phyloP scores from a whole-genome alignment of 2,113 vertebrate species.

The Emydura subglobosa region DNA sequence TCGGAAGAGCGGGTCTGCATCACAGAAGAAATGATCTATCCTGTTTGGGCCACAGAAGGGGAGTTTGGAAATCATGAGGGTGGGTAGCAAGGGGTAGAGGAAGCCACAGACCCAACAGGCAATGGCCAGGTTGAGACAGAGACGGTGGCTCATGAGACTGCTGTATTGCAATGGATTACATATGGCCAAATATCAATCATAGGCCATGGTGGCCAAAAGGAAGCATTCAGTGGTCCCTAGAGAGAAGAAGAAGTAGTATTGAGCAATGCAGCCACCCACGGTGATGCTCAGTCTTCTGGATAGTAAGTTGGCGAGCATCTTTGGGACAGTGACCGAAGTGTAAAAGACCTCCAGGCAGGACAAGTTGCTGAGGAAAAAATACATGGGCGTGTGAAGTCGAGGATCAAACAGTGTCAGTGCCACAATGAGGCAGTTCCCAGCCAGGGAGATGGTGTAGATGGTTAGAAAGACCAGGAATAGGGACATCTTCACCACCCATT shows the following conservation, averaged over 20 bases:
- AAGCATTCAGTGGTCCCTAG: constrained; percentile 41
- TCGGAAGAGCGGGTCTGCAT: neutral
- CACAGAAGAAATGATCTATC: neutral
- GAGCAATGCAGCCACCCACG: neutral
- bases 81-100: neutral
- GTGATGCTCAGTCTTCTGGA: neutral
- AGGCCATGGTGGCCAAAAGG: constrained; percentile 34
- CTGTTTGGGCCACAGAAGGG: neutral
- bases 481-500: constrained; percentile 11
- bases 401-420: constrained; percentile 23
- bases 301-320: constrained; percentile 29
- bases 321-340: constrained; percentile 2
- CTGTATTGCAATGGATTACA: constrained; percentile 18
- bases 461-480: constrained; percentile 42
- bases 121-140: neutral
- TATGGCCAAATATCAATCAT: neutral
- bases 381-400: constrained; percentile 34
- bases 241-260: constrained; percentile 55
- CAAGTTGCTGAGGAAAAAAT: constrained; percentile 35
- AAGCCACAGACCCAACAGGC: constrained; percentile 38
- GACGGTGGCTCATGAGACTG: neutral
- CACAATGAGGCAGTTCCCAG: constrained; percentile 49
- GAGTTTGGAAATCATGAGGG: neutral
- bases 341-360: constrained; percentile 49
- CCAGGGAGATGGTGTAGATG: constrained; percentile 36